Evolutionary conservation across 2,888 invertebrate species (phyloP).

Genomic region (Oscheius myriophilus): DNA sequence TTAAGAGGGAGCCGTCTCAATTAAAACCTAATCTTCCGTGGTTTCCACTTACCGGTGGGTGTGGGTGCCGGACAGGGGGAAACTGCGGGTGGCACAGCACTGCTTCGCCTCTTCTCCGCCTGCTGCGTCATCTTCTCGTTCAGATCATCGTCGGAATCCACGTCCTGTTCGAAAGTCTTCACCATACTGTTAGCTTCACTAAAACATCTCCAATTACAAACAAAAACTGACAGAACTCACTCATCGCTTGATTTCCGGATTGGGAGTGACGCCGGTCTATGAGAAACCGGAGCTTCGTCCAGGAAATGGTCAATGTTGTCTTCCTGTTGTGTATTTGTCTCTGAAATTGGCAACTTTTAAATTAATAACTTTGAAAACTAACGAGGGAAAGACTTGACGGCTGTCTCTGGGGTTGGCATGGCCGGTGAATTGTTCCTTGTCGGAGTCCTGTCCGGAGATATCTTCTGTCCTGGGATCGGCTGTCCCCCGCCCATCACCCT

Average conservation of each 20-base stretch:
- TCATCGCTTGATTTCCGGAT: slow-evolving; percentile 32
- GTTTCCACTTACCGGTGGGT: slow-evolving; percentile 10
- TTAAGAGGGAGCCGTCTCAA: no score
- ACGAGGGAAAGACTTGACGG: no score
- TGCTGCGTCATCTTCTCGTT: slow-evolving; percentile 41
- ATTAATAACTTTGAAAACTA: neutral
- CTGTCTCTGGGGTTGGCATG: no score
- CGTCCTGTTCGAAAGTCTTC: slow-evolving; percentile 63
- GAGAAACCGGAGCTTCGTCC: slow-evolving; percentile 29
- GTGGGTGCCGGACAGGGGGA: slow-evolving; percentile 16
- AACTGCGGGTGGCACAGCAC: neutral
- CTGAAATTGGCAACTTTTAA: slow-evolving; percentile 38
- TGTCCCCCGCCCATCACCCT: slow-evolving; percentile 58
- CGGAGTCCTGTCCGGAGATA: slow-evolving; percentile 13
- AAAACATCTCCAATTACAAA: neutral
- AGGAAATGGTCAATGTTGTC: slow-evolving; percentile 46
- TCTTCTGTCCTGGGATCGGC: slow-evolving; percentile 47
- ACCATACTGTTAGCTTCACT: slow-evolving; percentile 59
- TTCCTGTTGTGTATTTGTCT: slow-evolving; percentile 31
- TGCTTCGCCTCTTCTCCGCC: slow-evolving; percentile 34
- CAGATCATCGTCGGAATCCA: slow-evolving; percentile 56
- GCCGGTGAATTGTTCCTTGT: no score
- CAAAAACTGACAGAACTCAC: slow-evolving; percentile 21
- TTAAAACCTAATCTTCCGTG: no score
- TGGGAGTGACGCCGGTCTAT: neutral